These are phyloP conservation scores for Capitulum mitella DNA, from an alignment of 2,888 invertebrate species.

Conservation along the genomic window DNA sequence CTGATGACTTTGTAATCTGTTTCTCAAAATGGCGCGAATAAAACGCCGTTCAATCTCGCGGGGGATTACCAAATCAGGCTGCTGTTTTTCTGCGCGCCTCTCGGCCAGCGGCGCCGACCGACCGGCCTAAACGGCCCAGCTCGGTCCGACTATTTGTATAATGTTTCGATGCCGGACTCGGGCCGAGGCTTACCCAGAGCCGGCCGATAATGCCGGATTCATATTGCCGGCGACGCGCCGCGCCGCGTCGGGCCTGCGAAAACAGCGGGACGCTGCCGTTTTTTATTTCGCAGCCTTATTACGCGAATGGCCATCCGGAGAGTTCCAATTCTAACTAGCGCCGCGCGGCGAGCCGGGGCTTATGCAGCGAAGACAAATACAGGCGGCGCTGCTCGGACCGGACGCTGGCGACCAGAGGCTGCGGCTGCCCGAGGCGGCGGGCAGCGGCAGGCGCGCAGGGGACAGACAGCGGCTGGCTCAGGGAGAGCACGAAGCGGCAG, in stretches of 20 bases:
- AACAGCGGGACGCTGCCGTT: background rate
- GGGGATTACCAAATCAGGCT: constrained; percentile 17
- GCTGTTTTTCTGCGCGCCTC: background rate
- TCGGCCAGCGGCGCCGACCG: background rate
- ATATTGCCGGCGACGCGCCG: background rate
- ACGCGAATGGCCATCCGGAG: constrained; percentile 16
- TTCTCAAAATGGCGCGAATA: constrained; percentile 25
- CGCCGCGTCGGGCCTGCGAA: background rate
- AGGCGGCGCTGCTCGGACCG: background rate
- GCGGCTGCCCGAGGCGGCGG: too few relatives aligned
- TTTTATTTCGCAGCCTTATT: constrained; percentile 10
- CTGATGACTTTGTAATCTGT: constrained; percentile 24
- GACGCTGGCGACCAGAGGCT: background rate
- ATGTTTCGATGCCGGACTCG: background rate
- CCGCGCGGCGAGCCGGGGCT: background rate
- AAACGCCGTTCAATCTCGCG: constrained; percentile 19
- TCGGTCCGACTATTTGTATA: background rate
- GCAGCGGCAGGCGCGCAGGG: too few relatives aligned
- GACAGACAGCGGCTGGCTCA: too few relatives aligned
- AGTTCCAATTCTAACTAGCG: constrained; percentile 21
- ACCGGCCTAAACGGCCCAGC: background rate
- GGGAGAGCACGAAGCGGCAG: too few relatives aligned
- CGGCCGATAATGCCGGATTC: constrained; percentile 13
- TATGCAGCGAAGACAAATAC: background rate
- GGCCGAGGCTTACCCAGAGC: background rate